Conservation (phyloP, 2,888 invertebrate species). For the Mantis religiosa region DNA sequence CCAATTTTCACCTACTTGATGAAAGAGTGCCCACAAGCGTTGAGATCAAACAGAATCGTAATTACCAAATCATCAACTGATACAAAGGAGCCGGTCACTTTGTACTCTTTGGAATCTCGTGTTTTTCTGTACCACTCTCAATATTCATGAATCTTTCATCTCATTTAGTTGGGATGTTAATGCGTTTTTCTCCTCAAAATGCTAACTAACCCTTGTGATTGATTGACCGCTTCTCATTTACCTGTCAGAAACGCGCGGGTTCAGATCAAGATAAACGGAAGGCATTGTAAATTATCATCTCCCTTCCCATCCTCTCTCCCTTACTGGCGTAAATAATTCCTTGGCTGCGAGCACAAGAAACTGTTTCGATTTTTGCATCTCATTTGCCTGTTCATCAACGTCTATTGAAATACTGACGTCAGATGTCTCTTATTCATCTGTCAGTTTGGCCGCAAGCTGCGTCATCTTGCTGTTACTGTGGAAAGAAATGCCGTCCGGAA, state of each 20-base stretch:
- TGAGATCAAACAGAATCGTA: too few relatives aligned
- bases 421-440: background rate
- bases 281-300: background rate
- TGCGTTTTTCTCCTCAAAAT: background rate
- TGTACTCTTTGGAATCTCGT: too few relatives aligned
- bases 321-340: background rate
- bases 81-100: too few relatives aligned
- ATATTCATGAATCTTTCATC: background rate
- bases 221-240: background rate
- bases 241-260: background rate
- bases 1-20: too few relatives aligned
- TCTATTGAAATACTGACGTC: background rate
- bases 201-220: background rate
- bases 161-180: background rate
- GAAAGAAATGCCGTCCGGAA: too few relatives aligned
- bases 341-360: background rate
- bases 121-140: background rate
- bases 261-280: background rate
- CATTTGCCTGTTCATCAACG: conserved; percentile 3
- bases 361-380: conserved; percentile 1
- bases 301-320: background rate
- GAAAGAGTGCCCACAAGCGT: too few relatives aligned
- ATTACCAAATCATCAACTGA: too few relatives aligned
- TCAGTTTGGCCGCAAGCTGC: too few relatives aligned
- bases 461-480: too few relatives aligned